Evolutionary conservation across 2,888 invertebrate genomes (phyloP), one percentile per base, ranked within the genome.

Genomic region (Drosophila kanekoi): DNA sequence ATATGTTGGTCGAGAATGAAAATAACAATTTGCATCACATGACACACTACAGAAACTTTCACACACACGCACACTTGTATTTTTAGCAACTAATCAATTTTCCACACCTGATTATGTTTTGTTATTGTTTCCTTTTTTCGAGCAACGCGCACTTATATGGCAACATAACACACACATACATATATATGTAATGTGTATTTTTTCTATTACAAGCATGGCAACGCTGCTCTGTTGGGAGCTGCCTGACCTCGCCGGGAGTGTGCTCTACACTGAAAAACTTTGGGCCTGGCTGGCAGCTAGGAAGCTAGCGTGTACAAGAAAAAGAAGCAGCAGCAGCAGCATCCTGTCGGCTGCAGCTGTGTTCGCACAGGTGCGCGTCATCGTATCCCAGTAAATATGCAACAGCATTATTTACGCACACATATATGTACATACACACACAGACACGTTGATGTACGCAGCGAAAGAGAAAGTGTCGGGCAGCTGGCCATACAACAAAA

Each of bases 401-500:
- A 85, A 85, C 84, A 78, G 78, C 69, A 86, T 74, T 72, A 67
- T 60, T 51, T 10, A 61, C 65, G 59, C 48, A 57, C 40, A 47
- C 28, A 47, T 37, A 35, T 28, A 37, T 44, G 38, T 5, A 35
- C 51, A 41, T 5, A 35, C 51, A 57, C 37, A 33, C n/a, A 20
- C n/a, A 44, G 3, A 40, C 13, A 33, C 44, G 38, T 37, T 14
- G 37, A 41, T 28, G 28, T 28, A 28, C 28, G 52, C 48, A 58
- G 51, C 64, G 61, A 77, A 77, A 77, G 76, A 79, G 79, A 77
- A 77, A 79, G 79, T 77, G 49, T 48, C 43, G 57, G 70, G 79
- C 78, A 81, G 78, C 78, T 77, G 82, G 67, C 81, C 49, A 45
- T 66, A 83, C 83, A 83, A 86, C 83, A 88, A 86, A 73, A 79